A percentile compares a stretch with the other conserved stretches of the same genome.
phyloP scores from a whole-genome alignment of 2,113 vertebrate species.

The Eclectus roratus region DNA sequence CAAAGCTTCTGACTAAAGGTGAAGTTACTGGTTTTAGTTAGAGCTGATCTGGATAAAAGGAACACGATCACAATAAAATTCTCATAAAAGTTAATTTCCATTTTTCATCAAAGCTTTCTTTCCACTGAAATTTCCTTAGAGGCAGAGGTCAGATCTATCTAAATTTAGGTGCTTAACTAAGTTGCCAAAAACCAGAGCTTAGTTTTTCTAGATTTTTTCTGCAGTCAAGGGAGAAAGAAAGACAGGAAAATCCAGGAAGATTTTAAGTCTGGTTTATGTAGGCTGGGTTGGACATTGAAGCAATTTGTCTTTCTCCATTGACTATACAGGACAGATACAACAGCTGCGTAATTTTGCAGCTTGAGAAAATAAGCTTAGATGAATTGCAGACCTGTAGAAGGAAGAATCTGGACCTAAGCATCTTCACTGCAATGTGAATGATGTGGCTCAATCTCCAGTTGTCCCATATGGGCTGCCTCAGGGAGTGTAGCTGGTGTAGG shows the following conservation, averaged over 20 bases:
- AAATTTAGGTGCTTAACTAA: not conserved
- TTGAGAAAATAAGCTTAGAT: not conserved
- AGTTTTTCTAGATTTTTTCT: not conserved
- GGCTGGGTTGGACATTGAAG: not conserved
- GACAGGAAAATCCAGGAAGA: not conserved
- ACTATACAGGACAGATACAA: not conserved
- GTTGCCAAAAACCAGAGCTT: not conserved
- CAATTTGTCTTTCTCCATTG: not conserved
- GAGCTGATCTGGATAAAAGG: not conserved
- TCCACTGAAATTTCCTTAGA: not conserved
- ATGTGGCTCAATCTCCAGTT: not conserved
- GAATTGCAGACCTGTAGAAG: not conserved
- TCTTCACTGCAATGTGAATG: not conserved
- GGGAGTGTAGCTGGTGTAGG: not conserved
- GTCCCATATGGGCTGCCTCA: not conserved
- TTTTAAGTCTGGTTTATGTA: not conserved
- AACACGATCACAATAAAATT: not conserved
- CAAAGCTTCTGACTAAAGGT: conserved; percentile 6
- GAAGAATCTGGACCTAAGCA: not conserved
- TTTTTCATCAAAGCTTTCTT: conserved; percentile 5
- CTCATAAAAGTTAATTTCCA: not conserved
- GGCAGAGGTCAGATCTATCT: not conserved
- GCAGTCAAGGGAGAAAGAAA: not conserved
- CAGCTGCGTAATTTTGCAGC: not conserved
- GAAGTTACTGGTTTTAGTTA: conserved; percentile 3